Base-by-base conservation (phyloP, 2,113 vertebrate species). In the Ochotona princeps region DNA sequence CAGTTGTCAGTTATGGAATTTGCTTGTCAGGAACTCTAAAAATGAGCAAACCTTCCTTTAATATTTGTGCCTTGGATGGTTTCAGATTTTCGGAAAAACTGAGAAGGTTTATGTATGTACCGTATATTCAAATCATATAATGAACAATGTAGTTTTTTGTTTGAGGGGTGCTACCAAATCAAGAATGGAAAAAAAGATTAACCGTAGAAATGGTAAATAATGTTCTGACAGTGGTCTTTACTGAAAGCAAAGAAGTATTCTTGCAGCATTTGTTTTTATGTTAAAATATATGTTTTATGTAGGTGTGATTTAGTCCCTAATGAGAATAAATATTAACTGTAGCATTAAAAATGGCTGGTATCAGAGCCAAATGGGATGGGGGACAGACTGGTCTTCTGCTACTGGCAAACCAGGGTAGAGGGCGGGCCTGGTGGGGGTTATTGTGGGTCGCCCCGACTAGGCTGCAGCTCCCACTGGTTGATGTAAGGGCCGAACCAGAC, bases 1-100 rank as follows among this genome's bases (percentile, higher is more conserved):
- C 78, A 92, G 82, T 95, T 95, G 85, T 94, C 66, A 76, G 30
- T 90, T 92, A 38, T 44, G 85, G 85, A 92, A 92, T 96, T 96
- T 92, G 84, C 82, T 95, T 88, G 61, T 90, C 54, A 88, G 82
- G 79, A 90, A 93, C 88, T 90, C 79, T 92, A 72, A 92, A 95
- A 95, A 78, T 66, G 86, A 82, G 76, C 75, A 90, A 88, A 79
- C 61, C 21, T 84, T 91, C 60, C 49, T 89, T 95, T 89, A 87
- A 12, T 61, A 63, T 91, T 23, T 57, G 6, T 90, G 35, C 80
- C 73, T 93, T 94, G 47, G 49, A 78, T 89, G 70, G 78, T 35
- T 54, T 91, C 35, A 91, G 75, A 75, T 75, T 72, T 94, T 86
- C 87, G 85, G 38, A 83, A 81, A 76, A 11, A 87, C 63, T 81